Evolutionary conservation across 1,140 invertebrate genomes (phyloP), one percentile per base, ranked within the genome.

Genomic region (Drosophila watanabei): DNA sequence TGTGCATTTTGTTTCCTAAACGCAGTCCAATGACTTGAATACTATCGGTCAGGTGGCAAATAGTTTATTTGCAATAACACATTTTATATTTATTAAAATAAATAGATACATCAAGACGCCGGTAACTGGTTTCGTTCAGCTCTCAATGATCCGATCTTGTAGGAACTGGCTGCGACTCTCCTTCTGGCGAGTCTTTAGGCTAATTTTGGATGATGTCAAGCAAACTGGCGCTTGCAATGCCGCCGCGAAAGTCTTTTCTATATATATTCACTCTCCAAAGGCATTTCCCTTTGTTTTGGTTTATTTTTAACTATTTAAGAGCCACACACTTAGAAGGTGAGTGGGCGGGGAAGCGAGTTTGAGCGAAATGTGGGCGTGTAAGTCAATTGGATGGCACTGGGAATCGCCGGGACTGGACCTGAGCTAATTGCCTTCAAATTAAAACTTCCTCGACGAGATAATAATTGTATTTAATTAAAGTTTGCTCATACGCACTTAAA

Each of bases 1-100:
- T 79, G 54, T 72, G 75, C 52, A 79, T 63, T 65, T 79, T 57
- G 75, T 70, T 79, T 71, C 71, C 71, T 79, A 61, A 79, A 59
- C 76, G 59, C 65, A 79, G 77, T 79, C 77, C 66, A 79, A 72
- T 79, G 77, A 79, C 77, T 79, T 63, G 39, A 79, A 71, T 32
- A 48, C 30, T 63, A 79, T 79, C 76, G 58, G 51, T 79, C 65
- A 79, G 66, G 39, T 61, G 63, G 39, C 43, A 41, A 57, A 61
- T 57, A 62, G 63, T 43, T 41, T 69, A 59, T 52, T 43, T 35
- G n/a, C 58, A 62, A 57, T 43, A 75, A 62, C 72, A 75, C 37
- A 62, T 37, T 56, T 35, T 35, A 28, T 61, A 11, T 16, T 28
- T 14, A 24, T 10, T 24, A 2, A 6, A 24, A 20, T 13, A 79